Evolutionary conservation across 2,797 vertebrate genomes (phyloP), one percentile per base, ranked within the genome.

Genomic region (Eospalax fontanierii): DNA sequence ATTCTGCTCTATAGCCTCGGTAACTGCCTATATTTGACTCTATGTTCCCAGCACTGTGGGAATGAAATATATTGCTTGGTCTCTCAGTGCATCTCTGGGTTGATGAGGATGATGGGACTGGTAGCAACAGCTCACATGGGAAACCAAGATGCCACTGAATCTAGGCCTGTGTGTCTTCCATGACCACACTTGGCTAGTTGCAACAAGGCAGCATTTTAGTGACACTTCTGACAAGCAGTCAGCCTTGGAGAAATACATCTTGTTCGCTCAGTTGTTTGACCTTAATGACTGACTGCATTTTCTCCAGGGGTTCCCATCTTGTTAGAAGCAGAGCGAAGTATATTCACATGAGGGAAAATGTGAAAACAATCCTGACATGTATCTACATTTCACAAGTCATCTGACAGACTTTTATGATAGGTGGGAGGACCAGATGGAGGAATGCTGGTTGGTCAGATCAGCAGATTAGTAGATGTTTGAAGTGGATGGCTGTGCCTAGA

Each of bases 221-320:
- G 87, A 57, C n/a, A 33, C n/a, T 80, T 92, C 43, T 87, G 68
- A 92, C 54, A 93, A 90, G 66, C 28, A 89, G 66, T 80, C 73
- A 89, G 46, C 68, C 74, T 92, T 79, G 22, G 86, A 94, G 26
- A 65, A 78, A 43, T 19, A 68, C 21, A 40, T 83, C 50, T 90
- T 93, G 50, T 87, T 89, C 89, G 73, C 61, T 89, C 57, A 87
- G 16, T 73, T 71, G 61, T 35, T 94, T 91, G 89, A 95, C 50
- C 75, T 92, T 94, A 74, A 70, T 57, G 38, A 68, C 80, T 93
- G 90, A 40, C 82, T 86, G 88, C 46, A 82, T 84, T 26, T 95
- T 91, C 70, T 85, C 65, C 16, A 0, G 28, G 83, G 70, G 19
- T 75, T 95, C 75, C 43, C 66, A n/a, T 50, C 79, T 50, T 38